Conservation (phyloP, 2,113 vertebrate genomes). For the Pogonocichla stellata region DNA sequence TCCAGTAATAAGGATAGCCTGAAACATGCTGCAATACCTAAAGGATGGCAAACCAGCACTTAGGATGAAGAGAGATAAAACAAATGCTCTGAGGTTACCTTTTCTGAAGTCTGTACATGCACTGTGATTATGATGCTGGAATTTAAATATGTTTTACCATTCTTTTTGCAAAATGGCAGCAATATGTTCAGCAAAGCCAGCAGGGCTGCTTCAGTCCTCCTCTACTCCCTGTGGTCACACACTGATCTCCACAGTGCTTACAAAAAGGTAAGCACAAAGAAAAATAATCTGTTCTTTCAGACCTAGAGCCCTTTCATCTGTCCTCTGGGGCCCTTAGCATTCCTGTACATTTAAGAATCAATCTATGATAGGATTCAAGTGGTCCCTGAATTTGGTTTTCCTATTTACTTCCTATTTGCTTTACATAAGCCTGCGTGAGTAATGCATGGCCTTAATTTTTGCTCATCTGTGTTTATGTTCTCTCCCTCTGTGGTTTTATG, state of each 20-base stretch:
- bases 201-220: slow-evolving; percentile 82
- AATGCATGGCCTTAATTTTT: background rate
- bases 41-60: background rate
- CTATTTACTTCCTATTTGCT: background rate
- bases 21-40: background rate
- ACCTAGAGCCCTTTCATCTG: background rate
- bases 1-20: background rate
- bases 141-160: background rate
- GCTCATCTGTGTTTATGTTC: background rate
- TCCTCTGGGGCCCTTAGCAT: background rate
- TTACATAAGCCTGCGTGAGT: background rate
- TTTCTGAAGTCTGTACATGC: background rate
- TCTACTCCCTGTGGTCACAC: slow-evolving; percentile 86
- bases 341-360: background rate
- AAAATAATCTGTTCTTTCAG: fast-evolving
- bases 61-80: background rate
- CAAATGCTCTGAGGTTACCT: background rate
- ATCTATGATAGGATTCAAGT: background rate
- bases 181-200: slow-evolving; percentile 72
- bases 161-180: slow-evolving; percentile 55
- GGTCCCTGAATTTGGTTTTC: background rate
- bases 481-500: background rate
- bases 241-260: slow-evolving; percentile 79
- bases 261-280: slow-evolving; percentile 79
- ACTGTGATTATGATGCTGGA: background rate